Conservation (phyloP, 2,888 invertebrate genomes). For the Fragum whitleyi region DNA sequence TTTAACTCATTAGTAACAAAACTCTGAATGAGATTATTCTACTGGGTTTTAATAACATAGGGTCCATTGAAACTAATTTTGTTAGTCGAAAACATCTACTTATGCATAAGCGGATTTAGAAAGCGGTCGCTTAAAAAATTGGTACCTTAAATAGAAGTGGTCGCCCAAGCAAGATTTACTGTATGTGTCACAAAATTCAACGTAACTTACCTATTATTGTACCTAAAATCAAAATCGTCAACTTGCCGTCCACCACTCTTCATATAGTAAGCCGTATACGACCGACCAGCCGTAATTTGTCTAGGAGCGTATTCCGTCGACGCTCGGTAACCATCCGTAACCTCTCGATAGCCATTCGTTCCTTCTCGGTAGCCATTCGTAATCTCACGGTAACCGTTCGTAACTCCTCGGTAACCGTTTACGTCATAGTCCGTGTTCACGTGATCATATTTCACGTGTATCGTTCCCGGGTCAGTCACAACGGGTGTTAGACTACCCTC, state of each 20-base stretch:
- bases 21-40: no score
- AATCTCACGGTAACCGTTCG: neutral
- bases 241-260: neutral
- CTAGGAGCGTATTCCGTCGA: neutral
- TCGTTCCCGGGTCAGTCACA: neutral
- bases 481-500: constrained; percentile 1
- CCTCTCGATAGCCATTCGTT: neutral
- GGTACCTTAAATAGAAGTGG: no score
- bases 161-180: no score
- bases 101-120: no score
- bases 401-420: neutral
- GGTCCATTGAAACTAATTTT: no score
- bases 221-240: neutral
- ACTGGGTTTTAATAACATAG: no score
- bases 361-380: neutral
- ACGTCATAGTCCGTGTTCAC: constrained; percentile 12
- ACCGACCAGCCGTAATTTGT: neutral
- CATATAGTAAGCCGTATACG: constrained; percentile 14
- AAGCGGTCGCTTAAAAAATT: no score
- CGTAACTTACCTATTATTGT: neutral
- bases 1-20: no score
- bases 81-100: no score
- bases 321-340: neutral
- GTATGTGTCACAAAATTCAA: no score
- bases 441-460: constrained; percentile 19